These are phyloP conservation scores for Catostylus mosaicus DNA, from an alignment of 30 jellyfish, hydroid and myxozoan genomes.

Conservation along the genomic window DNA sequence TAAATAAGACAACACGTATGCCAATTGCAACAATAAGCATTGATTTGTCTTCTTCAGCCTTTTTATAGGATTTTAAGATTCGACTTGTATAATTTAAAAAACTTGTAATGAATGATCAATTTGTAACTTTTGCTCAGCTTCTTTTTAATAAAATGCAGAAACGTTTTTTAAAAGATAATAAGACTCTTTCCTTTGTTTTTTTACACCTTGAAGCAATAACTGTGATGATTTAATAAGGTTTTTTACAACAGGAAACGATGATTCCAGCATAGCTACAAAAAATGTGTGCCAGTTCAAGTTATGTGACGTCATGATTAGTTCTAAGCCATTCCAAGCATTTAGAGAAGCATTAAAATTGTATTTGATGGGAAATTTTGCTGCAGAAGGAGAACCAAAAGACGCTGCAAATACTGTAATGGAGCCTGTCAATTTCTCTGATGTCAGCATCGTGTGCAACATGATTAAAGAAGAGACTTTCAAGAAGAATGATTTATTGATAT, in stretches of 20 bases:
- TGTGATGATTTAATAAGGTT: too few relatives aligned
- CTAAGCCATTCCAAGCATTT: conserved; percentile 14
- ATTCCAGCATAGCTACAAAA: background rate
- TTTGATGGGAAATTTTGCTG: conserved; percentile 30
- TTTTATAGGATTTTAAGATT: too few relatives aligned
- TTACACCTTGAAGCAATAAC: background rate
- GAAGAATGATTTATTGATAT: conserved; percentile 38
- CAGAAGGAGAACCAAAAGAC: background rate
- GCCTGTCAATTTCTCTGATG: conserved; percentile 28
- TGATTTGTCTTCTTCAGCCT: too few relatives aligned
- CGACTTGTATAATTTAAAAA: too few relatives aligned
- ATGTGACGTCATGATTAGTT: conserved; percentile 6
- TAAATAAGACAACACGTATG: too few relatives aligned
- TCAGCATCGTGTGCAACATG: conserved; percentile 51
- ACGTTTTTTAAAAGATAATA: too few relatives aligned
- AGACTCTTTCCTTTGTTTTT: background rate
- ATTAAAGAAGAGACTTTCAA: conserved; percentile 17
- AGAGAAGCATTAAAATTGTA: background rate
- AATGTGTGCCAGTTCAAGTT: background rate
- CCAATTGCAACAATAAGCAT: too few relatives aligned
- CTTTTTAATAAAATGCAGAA: too few relatives aligned
- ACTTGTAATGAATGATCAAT: too few relatives aligned
- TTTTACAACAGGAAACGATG: background rate
- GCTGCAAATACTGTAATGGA: background rate
- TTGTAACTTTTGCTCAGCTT: too few relatives aligned